Evolutionary conservation across 2,888 invertebrate species (phyloP).

Genomic region (Saturnia pavonia): DNA sequence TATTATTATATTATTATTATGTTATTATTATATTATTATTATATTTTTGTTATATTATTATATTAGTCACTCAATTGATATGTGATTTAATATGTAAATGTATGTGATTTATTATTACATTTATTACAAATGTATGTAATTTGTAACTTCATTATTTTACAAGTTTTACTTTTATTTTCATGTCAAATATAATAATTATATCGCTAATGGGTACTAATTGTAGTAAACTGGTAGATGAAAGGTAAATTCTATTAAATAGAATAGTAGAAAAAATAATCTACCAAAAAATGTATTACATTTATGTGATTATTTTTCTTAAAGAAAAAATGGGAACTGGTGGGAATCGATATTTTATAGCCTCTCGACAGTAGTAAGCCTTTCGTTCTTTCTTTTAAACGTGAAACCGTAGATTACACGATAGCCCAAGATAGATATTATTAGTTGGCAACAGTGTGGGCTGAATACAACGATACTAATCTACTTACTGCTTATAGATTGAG

Average conservation of each 20-base stretch:
- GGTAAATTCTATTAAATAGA: too few relatives aligned
- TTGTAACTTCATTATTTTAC: not conserved
- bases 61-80: not conserved
- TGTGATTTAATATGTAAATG: not conserved
- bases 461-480: not conserved
- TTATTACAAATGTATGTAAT: not conserved
- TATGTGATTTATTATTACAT: not conserved
- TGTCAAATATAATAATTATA: not conserved
- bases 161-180: not conserved
- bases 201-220: not conserved
- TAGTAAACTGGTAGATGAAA: too few relatives aligned
- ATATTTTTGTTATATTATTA: too few relatives aligned
- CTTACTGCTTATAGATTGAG: not conserved
- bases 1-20: too few relatives aligned
- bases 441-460: not conserved
- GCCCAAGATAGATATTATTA: not conserved
- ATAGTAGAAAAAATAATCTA: not conserved
- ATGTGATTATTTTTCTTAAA: not conserved
- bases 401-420: not conserved
- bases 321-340: not conserved
- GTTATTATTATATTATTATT: too few relatives aligned
- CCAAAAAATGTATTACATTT: not conserved
- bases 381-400: not conserved
- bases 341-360: not conserved
- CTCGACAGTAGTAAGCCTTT: not conserved